Percentiles rank a stretch among this genome's conserved stretches.
phyloP scores from a whole-genome alignment of 2,888 invertebrate species.

The Eupithecia exiguata region DNA sequence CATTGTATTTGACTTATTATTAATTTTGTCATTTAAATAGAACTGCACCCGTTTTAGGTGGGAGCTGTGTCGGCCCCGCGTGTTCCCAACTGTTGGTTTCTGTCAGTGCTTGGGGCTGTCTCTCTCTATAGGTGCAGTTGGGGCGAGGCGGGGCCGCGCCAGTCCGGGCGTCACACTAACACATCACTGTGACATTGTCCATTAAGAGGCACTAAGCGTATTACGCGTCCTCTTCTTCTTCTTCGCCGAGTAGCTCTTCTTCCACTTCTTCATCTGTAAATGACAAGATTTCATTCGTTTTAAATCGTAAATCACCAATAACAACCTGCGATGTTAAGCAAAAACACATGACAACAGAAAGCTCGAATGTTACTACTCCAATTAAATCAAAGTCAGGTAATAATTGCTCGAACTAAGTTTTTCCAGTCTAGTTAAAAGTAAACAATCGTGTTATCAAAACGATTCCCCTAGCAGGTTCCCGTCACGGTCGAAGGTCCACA shows the following conservation, averaged over 20 bases:
- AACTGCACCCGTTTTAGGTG: slow-evolving; percentile 82
- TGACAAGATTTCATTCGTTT: neutral
- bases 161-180: slow-evolving; percentile 81
- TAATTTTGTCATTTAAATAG: slow-evolving; percentile 83
- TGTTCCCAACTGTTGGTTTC: slow-evolving; percentile 75
- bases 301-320: neutral
- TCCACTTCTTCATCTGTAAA: slow-evolving; percentile 82
- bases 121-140: slow-evolving; percentile 66
- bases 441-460: slow-evolving; percentile 10
- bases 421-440: neutral
- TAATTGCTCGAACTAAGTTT: neutral
- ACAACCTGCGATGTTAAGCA: neutral
- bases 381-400: neutral
- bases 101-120: slow-evolving; percentile 55
- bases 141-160: slow-evolving; percentile 79
- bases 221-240: slow-evolving; percentile 84
- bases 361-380: neutral
- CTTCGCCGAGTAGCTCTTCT: slow-evolving; percentile 79
- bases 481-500: slow-evolving; percentile 15
- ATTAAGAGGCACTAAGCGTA: slow-evolving; percentile 77
- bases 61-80: slow-evolving; percentile 78
- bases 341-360: neutral
- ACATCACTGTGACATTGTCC: slow-evolving; percentile 85
- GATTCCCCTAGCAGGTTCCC: slow-evolving; percentile 20
- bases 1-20: slow-evolving; percentile 79